phyloP scores from a whole-genome alignment of 2,797 vertebrate genomes.

The Anomalospiza imberbis region DNA sequence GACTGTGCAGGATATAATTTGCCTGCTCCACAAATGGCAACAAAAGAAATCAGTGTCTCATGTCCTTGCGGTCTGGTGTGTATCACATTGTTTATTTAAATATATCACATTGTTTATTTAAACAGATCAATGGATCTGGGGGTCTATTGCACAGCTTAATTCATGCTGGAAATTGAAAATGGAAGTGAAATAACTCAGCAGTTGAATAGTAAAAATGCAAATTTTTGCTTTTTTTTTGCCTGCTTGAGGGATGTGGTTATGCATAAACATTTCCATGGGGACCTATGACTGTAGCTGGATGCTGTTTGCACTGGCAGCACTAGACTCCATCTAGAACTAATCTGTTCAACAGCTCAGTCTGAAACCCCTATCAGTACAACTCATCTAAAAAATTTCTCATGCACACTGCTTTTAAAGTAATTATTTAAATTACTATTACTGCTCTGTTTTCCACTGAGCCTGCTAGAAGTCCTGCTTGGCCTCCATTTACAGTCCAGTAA shows the following conservation, averaged over 20 bases:
- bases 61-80: not conserved
- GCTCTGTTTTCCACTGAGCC: not conserved
- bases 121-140: not conserved
- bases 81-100: not conserved
- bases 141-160: not conserved
- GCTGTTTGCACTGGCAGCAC: not conserved
- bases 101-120: not conserved
- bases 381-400: not conserved
- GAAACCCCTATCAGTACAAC: not conserved
- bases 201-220: not conserved
- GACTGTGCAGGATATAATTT: not conserved
- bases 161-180: not conserved
- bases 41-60: not conserved
- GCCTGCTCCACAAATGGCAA: slow-evolving; percentile 26
- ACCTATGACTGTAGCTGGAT: not conserved
- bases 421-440: not conserved
- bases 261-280: not conserved
- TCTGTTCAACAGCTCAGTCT: not conserved
- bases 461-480: not conserved
- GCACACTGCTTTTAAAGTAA: not conserved
- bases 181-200: not conserved
- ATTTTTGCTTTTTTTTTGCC: not conserved
- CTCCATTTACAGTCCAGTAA: not conserved
- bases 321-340: not conserved
- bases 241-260: not conserved